phyloP scores from a whole-genome alignment of 2,113 vertebrate genomes.

The Pampusana beccarii region DNA sequence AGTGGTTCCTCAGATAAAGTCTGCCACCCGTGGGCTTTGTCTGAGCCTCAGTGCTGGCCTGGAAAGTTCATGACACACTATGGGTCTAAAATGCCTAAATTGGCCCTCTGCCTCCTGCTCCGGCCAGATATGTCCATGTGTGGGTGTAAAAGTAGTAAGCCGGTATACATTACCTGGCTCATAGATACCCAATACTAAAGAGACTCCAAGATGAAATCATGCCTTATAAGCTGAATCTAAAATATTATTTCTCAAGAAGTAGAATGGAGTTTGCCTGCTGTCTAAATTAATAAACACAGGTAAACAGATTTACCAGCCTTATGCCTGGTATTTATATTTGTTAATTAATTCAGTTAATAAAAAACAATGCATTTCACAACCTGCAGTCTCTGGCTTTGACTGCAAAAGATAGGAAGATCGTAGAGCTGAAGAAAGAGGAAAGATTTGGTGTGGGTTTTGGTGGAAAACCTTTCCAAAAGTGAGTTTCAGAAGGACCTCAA shows the following conservation, averaged over 20 bases:
- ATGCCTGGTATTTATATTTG: background rate
- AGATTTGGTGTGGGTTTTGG: background rate
- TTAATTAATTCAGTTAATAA: constrained; percentile 23
- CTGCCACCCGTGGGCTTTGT: too few relatives aligned
- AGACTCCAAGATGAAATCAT: background rate
- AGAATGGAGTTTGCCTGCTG: background rate
- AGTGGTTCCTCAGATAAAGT: background rate
- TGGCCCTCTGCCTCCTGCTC: background rate
- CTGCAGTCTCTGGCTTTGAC: background rate
- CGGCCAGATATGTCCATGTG: background rate
- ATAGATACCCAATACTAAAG: too few relatives aligned
- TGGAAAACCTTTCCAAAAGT: background rate
- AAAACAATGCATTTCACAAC: background rate
- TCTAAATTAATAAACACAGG: constrained; percentile 7
- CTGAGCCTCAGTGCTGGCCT: background rate
- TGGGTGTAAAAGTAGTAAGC: background rate
- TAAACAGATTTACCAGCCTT: constrained; percentile 11
- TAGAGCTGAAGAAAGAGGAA: background rate
- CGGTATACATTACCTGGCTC: background rate
- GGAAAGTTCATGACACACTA: background rate
- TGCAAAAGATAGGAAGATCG: background rate
- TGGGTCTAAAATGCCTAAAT: background rate
- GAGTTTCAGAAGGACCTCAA: background rate
- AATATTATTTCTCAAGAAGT: background rate
- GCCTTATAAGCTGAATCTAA: background rate